Conservation (phyloP, 1,140 invertebrate genomes). For the Ceratina calcarata region DNA sequence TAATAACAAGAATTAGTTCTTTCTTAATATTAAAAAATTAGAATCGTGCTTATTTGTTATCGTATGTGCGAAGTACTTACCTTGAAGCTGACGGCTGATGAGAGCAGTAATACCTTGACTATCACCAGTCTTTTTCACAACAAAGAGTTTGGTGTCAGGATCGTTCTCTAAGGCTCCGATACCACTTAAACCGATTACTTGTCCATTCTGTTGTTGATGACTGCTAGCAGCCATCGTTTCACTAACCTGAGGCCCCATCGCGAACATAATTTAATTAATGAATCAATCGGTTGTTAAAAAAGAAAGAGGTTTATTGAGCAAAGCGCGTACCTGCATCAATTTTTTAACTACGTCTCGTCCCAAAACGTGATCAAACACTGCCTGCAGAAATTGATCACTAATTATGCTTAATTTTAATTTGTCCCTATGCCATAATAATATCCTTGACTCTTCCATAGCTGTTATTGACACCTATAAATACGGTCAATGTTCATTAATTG, state of each 20-base stretch:
- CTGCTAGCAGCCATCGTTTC: conserved; percentile 89
- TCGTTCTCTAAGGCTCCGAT: conserved; percentile 80
- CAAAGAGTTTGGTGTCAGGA: conserved; percentile 87
- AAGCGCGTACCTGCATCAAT: conserved; percentile 88
- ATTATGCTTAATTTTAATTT: conserved; percentile 92
- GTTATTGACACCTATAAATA: conserved; percentile 88
- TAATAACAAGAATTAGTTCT: neutral
- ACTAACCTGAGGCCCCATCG: conserved; percentile 83
- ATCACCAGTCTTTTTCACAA: conserved; percentile 88
- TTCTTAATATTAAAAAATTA: too few species aligned
- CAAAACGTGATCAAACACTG: conserved; percentile 92
- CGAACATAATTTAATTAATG: neutral
- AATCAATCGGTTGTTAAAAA: too few species aligned
- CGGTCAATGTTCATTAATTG: too few species aligned
- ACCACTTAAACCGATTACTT: conserved; percentile 77
- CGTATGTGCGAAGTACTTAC: conserved; percentile 76
- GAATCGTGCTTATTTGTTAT: neutral
- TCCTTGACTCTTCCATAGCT: conserved; percentile 91
- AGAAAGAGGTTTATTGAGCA: too few species aligned
- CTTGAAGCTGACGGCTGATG: conserved; percentile 88
- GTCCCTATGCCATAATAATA: conserved; percentile 93
- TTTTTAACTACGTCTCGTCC: conserved; percentile 94
- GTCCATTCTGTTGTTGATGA: conserved; percentile 85
- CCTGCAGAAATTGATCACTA: conserved; percentile 90
- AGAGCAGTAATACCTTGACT: conserved; percentile 88